Evolutionary conservation across 2,797 vertebrate species (phyloP), one percentile per base, ranked within the genome.

Genomic region (Emys orbicularis): DNA sequence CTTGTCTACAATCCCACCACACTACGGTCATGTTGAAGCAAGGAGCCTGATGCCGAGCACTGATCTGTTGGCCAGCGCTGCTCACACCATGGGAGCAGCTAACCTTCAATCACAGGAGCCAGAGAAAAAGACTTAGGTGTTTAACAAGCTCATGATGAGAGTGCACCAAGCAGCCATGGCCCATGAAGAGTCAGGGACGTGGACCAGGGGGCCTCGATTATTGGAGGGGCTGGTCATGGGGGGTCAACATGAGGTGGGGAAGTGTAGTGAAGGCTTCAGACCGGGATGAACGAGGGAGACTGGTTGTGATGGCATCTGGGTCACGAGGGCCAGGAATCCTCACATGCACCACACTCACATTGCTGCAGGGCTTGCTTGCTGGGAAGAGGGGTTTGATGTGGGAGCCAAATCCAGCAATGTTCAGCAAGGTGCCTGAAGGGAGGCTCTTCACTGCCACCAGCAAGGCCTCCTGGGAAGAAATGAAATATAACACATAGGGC

Each of bases 381-480:
- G 98, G 96, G 97, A 99, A 99, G 89, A 99, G 97, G 0, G 99
- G 98, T 95, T 98, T 99, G 96, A 99, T 95, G 0, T 97, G 97
- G 1, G 98, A 79, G 12, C 99, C 98, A 1, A 99, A 99, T 82
- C 98, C 93, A 16, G 98, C 98, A 0, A 99, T 57, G 96, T 99
- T 99, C 96, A 99, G 97, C 97, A 99, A 98, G 0, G 99, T 99
- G 93, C 98, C 98, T 2, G 98, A 96, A 0, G 99, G 99, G 52
- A 99, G 98, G 83, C 99, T 99, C 98, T 99, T 99, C 96, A 99
- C 93, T 6, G 99, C 99, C 94, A 99, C 98, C 96, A 99, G 90
- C 97, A 99, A 98, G 81, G 99, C 99, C 84, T 99, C 99, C 99
- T 99, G 97, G 65, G 79, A 90, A 68, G 81, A 79, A 56, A 47